Base-by-base conservation (phyloP, 2,113 vertebrate genomes). In the Elephas maximus region DNA sequence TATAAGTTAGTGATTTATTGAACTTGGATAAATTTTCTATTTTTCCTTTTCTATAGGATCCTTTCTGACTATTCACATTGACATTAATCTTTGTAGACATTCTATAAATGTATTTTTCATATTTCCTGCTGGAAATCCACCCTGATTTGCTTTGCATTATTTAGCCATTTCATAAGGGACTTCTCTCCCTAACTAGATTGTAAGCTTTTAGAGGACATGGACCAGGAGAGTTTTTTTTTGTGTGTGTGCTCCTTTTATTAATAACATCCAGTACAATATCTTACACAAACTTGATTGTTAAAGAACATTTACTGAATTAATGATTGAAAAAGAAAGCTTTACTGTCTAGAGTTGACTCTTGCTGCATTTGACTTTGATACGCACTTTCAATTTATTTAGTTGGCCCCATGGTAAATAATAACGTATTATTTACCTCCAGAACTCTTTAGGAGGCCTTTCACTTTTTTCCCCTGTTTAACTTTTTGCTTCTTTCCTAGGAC, bases 21-120 rank as follows among this genome's bases (percentile, higher is more conserved):
- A 96, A 76, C 18, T 93, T 33, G 14, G 63, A n/a, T 93, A 83
- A 74, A 71, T 83, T 84, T 93, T 95, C 63, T 45, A 44, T 82
- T 51, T 95, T 79, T 80, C 9, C 48, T 87, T 79, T 53, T 26
- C 33, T 11, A 4, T 85, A 79, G 79, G 48, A 57, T 78, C 8
- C 91, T 96, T 94, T 84, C 76, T 37, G 53, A 51, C 15, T 92
- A 7, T 80, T 94, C 9, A 81, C 9, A 83, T 65, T 65, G 91
- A 73, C 0, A 3, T 41, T 71, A 37, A 62, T 92, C 17, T 97
- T 96, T 94, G 45, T 2, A 71, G 18, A 82, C 20, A 83, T 67
- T 60, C 41, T 92, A 2, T 83, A 44, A 5, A 80, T 90, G 84
- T 82, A 12, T 73, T 84, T 91, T 85, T 93, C 17, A 18, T 96